Conservation (phyloP, 2,113 vertebrate species). For the Menidia beryllina region DNA sequence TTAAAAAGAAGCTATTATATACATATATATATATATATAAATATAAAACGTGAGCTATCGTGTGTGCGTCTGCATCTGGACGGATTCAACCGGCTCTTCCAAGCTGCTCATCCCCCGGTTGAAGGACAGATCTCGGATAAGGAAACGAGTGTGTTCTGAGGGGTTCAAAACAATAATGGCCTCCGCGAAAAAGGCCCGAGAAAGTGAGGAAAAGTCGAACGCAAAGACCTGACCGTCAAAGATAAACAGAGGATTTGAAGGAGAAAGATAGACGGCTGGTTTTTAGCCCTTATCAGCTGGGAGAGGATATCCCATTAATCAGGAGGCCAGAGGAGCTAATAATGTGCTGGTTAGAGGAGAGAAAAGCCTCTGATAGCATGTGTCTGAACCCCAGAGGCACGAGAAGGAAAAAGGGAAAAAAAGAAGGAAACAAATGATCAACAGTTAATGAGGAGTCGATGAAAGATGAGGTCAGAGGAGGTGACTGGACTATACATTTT, state of each 20-base stretch:
- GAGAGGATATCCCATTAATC: conserved; percentile 69
- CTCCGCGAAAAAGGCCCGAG: conserved; percentile 11
- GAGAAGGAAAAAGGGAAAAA: neutral
- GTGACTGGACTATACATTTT: too few species aligned
- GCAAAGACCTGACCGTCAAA: conserved; percentile 28
- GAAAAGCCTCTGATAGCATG: conserved; percentile 9
- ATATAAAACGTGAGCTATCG: too few species aligned
- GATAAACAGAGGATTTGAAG: conserved; percentile 45
- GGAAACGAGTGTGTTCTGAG: conserved; percentile 32
- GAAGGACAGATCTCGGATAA: conserved; percentile 54
- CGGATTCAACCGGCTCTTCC: conserved; percentile 54
- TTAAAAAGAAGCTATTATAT: too few species aligned
- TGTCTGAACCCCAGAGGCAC: conserved; percentile 22
- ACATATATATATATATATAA: too few species aligned
- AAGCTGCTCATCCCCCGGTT: conserved; percentile 36
- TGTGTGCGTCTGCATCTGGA: conserved; percentile 4
- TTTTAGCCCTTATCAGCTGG: conserved; percentile 46
- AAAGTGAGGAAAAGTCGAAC: conserved; percentile 17
- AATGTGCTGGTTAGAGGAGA: conserved; percentile 45
- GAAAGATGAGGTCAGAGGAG: too few species aligned
- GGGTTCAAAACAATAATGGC: conserved; percentile 37
- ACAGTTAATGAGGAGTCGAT: too few species aligned
- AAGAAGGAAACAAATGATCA: too few species aligned
- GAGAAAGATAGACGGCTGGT: conserved; percentile 46
- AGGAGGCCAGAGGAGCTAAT: conserved; percentile 62